These are phyloP conservation scores for Steinernema carpocapsae DNA, from an alignment of 2,888 invertebrate species.

Conservation along the genomic window DNA sequence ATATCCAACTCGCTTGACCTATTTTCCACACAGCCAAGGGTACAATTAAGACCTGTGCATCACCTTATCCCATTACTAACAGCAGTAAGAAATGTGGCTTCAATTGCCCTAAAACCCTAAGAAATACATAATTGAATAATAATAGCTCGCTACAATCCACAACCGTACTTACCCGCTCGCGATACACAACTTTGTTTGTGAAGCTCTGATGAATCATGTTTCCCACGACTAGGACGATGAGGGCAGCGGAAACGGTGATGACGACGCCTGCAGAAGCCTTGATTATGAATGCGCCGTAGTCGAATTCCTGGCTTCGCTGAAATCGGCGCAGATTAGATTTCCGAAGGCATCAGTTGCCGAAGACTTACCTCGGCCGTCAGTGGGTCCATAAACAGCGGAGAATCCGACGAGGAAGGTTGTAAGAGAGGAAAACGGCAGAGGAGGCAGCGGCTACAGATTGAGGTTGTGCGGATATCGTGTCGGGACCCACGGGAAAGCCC, in stretches of 20 bases:
- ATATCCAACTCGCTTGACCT: too few species aligned
- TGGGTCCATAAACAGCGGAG: neutral
- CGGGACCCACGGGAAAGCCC: neutral
- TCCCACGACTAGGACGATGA: slow-evolving; percentile 62
- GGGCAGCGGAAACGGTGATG: slow-evolving; percentile 55
- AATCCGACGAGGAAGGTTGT: too few species aligned
- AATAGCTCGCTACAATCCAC: too few species aligned
- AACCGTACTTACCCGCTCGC: slow-evolving; percentile 40
- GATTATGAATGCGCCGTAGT: slow-evolving; percentile 55
- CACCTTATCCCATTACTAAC: too few species aligned
- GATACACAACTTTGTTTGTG: slow-evolving; percentile 45
- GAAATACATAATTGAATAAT: too few species aligned
- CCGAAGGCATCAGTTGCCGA: neutral
- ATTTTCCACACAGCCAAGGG: too few species aligned
- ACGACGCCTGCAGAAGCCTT: slow-evolving; percentile 58
- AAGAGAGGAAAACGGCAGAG: too few species aligned
- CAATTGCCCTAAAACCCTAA: too few species aligned
- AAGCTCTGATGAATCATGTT: slow-evolving; percentile 62
- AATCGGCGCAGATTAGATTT: neutral
- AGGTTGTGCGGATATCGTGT: neutral
- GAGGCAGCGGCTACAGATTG: neutral
- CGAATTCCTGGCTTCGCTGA: neutral
- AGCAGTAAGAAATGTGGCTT: too few species aligned
- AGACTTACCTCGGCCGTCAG: neutral
- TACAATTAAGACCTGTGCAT: too few species aligned